Conservation (phyloP, 2,797 vertebrate genomes). For the Anisognathus igniventris region DNA sequence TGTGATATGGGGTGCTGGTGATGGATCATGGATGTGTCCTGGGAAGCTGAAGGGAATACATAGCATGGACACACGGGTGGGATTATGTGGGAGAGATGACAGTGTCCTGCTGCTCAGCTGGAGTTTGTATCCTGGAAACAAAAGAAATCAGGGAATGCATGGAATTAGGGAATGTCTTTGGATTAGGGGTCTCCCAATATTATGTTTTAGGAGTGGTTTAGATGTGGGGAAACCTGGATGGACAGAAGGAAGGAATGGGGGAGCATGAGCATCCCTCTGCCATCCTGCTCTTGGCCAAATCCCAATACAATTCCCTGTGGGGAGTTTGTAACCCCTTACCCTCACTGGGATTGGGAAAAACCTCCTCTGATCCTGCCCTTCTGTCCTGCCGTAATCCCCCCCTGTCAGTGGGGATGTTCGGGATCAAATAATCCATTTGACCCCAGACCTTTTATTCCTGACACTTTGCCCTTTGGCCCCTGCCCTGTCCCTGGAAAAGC, state of each 20-base stretch:
- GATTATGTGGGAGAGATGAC: not conserved
- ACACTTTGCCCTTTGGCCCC: not conserved
- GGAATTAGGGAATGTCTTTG: not conserved
- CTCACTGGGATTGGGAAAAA: not conserved
- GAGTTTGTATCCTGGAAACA: not conserved
- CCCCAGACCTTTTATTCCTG: not conserved
- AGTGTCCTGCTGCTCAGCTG: not conserved
- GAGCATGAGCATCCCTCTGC: not conserved
- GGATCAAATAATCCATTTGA: constrained; percentile 22
- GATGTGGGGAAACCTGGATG: not conserved
- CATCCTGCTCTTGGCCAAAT: rapidly evolving
- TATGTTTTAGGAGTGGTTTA: not conserved
- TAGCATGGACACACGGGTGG: rapidly evolving
- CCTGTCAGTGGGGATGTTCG: not conserved
- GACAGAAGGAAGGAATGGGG: not conserved
- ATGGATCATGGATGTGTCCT: rapidly evolving
- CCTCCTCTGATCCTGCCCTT: not conserved
- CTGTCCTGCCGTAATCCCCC: not conserved
- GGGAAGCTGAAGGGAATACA: not conserved
- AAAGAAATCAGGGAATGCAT: not conserved
- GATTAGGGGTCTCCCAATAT: not conserved
- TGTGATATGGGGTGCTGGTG: rapidly evolving
- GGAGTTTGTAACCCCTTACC: not conserved
- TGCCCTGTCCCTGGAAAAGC: not conserved
- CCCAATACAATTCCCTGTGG: not conserved